phyloP scores from a whole-genome alignment of 2,113 vertebrate species.

The Entelurus aequoreus region DNA sequence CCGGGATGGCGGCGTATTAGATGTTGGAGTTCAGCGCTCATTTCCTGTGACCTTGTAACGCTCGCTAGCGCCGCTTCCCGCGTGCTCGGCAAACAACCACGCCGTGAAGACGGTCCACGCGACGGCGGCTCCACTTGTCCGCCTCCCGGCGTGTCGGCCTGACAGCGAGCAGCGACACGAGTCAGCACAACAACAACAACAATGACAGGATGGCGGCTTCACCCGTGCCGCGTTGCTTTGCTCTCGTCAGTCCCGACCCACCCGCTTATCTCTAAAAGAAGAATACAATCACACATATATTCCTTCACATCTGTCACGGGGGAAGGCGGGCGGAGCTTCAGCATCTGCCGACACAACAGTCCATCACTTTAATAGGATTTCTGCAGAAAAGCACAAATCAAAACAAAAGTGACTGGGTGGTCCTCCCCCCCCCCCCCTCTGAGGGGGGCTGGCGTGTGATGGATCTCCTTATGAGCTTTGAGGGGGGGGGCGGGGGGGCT shows the following conservation, averaged over 20 bases:
- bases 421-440: slow-evolving; percentile 18
- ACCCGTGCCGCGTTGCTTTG: not conserved
- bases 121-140: too few relatives aligned
- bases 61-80: slow-evolving; percentile 12
- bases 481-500: slow-evolving; percentile 31
- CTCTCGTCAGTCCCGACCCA: slow-evolving; percentile 19
- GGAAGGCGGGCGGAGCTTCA: slow-evolving; percentile 31
- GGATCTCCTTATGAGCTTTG: slow-evolving; percentile 49
- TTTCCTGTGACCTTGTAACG: slow-evolving; percentile 16
- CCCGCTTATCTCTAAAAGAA: not conserved
- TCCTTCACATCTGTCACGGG: slow-evolving; percentile 31
- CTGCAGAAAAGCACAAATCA: slow-evolving; percentile 41
- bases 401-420: slow-evolving; percentile 39
- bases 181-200: not conserved
- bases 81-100: not conserved
- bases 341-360: slow-evolving; percentile 43
- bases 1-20: slow-evolving; percentile 27
- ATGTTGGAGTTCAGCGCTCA: slow-evolving; percentile 9
- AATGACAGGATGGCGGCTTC: not conserved
- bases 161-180: slow-evolving; percentile 20
- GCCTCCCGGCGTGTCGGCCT: too few relatives aligned
- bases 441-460: slow-evolving; percentile 35
- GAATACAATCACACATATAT: not conserved
- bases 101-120: too few relatives aligned
- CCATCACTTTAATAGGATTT: slow-evolving; percentile 63